Percentiles rank a stretch among this genome's conserved stretches.
phyloP scores from a whole-genome alignment of 2,888 invertebrate species.

The Synergus japonicus region DNA sequence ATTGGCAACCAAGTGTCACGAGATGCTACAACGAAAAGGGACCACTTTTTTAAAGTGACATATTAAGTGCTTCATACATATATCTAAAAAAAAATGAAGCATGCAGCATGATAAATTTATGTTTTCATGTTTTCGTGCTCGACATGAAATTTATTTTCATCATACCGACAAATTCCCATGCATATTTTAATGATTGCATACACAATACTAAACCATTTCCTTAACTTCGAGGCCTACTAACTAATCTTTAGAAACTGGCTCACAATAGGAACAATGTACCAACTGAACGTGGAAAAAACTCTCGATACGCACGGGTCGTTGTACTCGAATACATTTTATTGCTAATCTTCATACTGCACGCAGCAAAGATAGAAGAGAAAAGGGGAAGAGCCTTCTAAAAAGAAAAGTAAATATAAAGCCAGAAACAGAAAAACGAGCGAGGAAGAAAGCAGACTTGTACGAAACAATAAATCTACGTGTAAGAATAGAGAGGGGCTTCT shows the following conservation, averaged over 20 bases:
- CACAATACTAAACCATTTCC: no score
- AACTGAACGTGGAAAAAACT: no score
- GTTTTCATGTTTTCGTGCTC: not conserved
- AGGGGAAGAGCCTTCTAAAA: constrained; percentile 7
- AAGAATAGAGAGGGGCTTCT: not conserved
- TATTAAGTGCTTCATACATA: not conserved
- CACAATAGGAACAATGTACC: no score
- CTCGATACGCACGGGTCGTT: no score
- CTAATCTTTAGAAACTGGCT: no score
- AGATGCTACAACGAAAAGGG: not conserved
- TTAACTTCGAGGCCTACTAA: no score
- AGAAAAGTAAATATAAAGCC: constrained; percentile 25
- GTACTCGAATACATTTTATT: constrained; percentile 19
- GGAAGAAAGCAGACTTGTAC: constrained; percentile 14
- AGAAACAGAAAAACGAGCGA: not conserved
- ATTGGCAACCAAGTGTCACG: constrained; percentile 57
- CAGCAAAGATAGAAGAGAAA: constrained; percentile 25
- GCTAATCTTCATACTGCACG: constrained; percentile 19
- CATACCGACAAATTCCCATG: no score
- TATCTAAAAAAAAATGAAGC: not conserved
- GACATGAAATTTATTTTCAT: no score
- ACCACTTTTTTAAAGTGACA: constrained; percentile 23
- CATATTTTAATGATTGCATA: no score
- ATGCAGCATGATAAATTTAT: not conserved
- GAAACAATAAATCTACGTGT: constrained; percentile 13